These are phyloP conservation scores for Dissostichus mawsoni DNA, from an alignment of 2,113 vertebrate genomes.

Conservation along the genomic window DNA sequence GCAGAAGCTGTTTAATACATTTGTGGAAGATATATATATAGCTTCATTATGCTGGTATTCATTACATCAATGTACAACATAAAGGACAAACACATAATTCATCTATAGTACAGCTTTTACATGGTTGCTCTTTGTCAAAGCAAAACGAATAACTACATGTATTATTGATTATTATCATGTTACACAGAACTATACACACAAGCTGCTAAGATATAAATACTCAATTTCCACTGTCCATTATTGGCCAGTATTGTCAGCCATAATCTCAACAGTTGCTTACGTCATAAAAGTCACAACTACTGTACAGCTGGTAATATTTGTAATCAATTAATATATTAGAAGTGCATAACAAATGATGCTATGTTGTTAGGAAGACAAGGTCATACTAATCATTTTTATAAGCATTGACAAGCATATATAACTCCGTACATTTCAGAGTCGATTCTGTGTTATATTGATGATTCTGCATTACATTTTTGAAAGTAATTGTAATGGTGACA, in stretches of 20 bases:
- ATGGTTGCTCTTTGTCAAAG: neutral
- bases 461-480: neutral
- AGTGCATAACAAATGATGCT: neutral
- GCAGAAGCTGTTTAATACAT: conserved; percentile 26
- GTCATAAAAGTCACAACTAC: neutral
- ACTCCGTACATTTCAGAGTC: neutral
- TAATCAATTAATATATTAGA: neutral
- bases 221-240: neutral
- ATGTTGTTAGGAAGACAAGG: neutral
- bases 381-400: neutral
- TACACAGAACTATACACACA: neutral
- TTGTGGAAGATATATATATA: neutral
- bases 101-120: neutral
- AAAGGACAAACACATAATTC: conserved; percentile 3
- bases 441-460: neutral
- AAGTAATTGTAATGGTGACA: neutral
- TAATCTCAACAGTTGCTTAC: neutral
- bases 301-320: neutral
- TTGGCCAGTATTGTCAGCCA: neutral
- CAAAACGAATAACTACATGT: neutral
- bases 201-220: neutral
- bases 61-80: conserved; percentile 1
- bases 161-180: neutral
- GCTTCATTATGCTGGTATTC: neutral
- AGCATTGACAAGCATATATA: neutral